Evolutionary conservation across 2,888 invertebrate genomes (phyloP).

Genomic region (Plagodis dolabraria): DNA sequence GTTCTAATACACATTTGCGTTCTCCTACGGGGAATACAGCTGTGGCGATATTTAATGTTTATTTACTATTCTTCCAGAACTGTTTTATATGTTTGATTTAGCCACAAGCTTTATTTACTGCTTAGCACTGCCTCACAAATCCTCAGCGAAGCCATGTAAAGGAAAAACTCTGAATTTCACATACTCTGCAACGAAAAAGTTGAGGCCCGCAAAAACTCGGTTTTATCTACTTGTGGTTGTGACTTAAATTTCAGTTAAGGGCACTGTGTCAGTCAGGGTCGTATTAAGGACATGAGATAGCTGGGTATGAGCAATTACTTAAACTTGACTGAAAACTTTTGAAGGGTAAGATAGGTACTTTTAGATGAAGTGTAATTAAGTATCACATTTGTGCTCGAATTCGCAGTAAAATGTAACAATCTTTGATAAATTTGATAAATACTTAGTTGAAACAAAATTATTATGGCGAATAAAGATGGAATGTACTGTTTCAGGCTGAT

Average conservation of each 20-base stretch:
- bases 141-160: too few relatives aligned
- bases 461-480: too few relatives aligned
- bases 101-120: too few relatives aligned
- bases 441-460: not conserved
- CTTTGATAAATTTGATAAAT: not conserved
- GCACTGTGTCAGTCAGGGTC: slow-evolving; percentile 38
- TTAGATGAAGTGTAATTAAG: slow-evolving; percentile 1
- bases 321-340: slow-evolving; percentile 16
- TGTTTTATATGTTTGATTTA: too few relatives aligned
- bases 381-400: not conserved
- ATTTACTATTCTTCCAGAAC: too few relatives aligned
- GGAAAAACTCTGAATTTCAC: slow-evolving; percentile 34
- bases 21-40: too few relatives aligned
- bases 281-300: slow-evolving; percentile 28
- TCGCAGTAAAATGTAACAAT: not conserved
- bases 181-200: slow-evolving; percentile 38
- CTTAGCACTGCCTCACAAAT: too few relatives aligned
- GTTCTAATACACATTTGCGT: too few relatives aligned
- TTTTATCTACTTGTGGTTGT: slow-evolving; percentile 47
- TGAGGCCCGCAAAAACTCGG: slow-evolving; percentile 44
- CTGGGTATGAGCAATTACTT: slow-evolving; percentile 20
- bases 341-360: slow-evolving; percentile 15
- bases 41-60: too few relatives aligned
- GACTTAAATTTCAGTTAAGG: slow-evolving; percentile 54
- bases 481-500: too few relatives aligned